phyloP scores from a whole-genome alignment of 2,888 invertebrate genomes.

The Escarpia spicata region DNA sequence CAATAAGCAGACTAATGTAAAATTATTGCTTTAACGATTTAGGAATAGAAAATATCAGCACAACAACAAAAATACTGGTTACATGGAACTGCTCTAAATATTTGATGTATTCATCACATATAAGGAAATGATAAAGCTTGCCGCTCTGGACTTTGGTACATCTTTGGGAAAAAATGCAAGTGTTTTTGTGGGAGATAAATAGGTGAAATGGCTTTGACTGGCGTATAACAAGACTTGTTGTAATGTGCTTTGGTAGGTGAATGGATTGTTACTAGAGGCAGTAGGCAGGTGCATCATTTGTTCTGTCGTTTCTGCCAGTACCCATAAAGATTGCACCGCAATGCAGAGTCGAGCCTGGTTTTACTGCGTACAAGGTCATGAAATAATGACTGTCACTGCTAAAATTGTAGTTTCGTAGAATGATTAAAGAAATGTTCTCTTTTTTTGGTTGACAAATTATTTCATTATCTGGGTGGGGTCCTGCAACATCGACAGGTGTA shows the following conservation, averaged over 20 bases:
- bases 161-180: background rate
- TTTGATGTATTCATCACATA: too few species aligned
- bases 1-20: too few species aligned
- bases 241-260: background rate
- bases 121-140: background rate
- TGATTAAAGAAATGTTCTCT: background rate
- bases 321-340: background rate
- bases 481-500: background rate
- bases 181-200: background rate
- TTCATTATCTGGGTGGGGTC: background rate
- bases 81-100: too few species aligned
- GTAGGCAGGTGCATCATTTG: background rate
- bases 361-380: background rate
- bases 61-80: too few species aligned
- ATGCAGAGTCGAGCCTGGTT: background rate
- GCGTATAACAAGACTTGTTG: background rate
- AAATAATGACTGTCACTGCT: background rate
- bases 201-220: background rate
- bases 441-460: background rate
- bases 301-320: background rate
- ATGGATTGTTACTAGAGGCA: background rate
- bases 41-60: too few species aligned
- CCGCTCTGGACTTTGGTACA: background rate
- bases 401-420: background rate
- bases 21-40: too few species aligned